A percentile compares a stretch with the other conserved stretches of the same genome.
Evolutionary conservation across 2,113 vertebrate species (phyloP).

Genomic region (Craseonycteris thonglongyai): DNA sequence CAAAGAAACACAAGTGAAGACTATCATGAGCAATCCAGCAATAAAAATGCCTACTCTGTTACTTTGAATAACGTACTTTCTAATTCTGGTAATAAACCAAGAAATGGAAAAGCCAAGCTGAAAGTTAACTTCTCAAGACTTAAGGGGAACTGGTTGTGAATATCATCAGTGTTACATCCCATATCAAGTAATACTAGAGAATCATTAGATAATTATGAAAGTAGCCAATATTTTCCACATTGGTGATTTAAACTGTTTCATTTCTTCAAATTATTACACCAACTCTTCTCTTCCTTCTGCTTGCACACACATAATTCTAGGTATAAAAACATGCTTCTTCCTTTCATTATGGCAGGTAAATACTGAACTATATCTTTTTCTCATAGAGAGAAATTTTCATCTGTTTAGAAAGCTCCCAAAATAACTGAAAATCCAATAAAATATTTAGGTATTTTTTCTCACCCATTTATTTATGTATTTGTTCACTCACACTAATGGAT

Average conservation of each 20-base stretch:
- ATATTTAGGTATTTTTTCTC: neutral
- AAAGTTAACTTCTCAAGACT: neutral
- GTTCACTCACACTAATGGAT: neutral
- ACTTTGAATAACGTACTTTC: neutral
- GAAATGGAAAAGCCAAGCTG: neutral
- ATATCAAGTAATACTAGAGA: neutral
- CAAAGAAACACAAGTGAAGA: neutral
- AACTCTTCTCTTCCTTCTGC: neutral
- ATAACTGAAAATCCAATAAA: neutral
- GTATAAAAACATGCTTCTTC: neutral
- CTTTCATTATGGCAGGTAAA: neutral
- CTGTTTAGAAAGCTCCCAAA: neutral
- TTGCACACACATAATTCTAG: neutral
- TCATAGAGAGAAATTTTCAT: neutral
- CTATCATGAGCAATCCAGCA: neutral
- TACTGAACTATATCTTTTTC: neutral
- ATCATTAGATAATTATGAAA: neutral
- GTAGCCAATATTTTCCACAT: neutral
- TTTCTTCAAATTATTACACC: neutral
- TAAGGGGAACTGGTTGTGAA: neutral
- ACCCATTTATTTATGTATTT: neutral
- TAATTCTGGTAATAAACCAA: neutral
- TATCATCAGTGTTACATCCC: neutral
- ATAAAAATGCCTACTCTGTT: neutral
- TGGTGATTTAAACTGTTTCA: neutral